Conservation (phyloP, 2,113 vertebrate genomes). For the Eidolon helvum region DNA sequence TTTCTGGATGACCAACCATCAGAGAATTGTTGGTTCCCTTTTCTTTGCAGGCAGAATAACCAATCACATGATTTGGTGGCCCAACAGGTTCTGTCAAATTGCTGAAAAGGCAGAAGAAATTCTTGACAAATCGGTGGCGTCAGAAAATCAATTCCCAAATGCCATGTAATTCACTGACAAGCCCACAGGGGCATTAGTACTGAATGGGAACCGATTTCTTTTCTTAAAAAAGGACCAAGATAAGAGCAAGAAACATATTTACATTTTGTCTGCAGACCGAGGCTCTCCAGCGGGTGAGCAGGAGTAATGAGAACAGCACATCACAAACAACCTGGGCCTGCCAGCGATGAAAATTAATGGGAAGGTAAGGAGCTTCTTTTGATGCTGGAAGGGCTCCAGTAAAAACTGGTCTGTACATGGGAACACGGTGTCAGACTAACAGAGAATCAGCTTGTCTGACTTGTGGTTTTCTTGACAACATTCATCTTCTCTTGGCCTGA, state of each 20-base stretch:
- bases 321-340: constrained; percentile 81
- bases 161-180: constrained; percentile 49
- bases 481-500: constrained; percentile 91
- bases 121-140: constrained; percentile 55
- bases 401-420: constrained; percentile 95
- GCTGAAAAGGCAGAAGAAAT: constrained; percentile 43
- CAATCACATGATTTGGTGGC: not conserved
- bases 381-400: constrained; percentile 91
- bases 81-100: constrained; percentile 44
- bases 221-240: constrained; percentile 52
- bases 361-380: constrained; percentile 85
- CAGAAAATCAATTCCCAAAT: constrained; percentile 64
- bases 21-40: not conserved
- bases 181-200: constrained; percentile 37
- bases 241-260: constrained; percentile 81
- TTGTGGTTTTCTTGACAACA: constrained; percentile 94
- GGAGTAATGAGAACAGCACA: constrained; percentile 71
- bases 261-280: constrained; percentile 76
- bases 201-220: constrained; percentile 56
- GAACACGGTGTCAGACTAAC: constrained; percentile 92
- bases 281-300: constrained; percentile 50
- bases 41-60: not conserved
- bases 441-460: constrained; percentile 92
- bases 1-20: not conserved
- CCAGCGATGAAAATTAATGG: constrained; percentile 82